Conservation (phyloP, 2,113 vertebrate species). For the Scophthalmus maximus region DNA sequence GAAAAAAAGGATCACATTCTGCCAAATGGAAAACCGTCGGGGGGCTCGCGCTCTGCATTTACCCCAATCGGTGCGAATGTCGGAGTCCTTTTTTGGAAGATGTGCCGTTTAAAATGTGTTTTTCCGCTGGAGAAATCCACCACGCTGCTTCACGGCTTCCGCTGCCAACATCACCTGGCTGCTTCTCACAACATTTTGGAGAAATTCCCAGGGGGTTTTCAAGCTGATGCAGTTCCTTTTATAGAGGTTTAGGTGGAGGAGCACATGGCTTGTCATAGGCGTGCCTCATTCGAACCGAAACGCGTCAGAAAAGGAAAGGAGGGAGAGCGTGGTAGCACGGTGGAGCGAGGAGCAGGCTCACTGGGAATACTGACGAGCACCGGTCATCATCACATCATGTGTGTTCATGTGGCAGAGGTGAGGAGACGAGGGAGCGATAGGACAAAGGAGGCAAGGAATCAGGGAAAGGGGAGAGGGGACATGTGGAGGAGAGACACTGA, state of each 20-base stretch:
- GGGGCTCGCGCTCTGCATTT: conserved; percentile 39
- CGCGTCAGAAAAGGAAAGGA: conserved; percentile 70
- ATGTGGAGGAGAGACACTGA: background rate
- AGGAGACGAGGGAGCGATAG: conserved; percentile 5
- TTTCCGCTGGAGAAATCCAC: conserved; percentile 27
- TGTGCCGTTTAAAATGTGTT: conserved; percentile 45
- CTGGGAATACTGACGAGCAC: conserved; percentile 68
- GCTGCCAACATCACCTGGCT: conserved; percentile 30
- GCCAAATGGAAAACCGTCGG: conserved; percentile 53
- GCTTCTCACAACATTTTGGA: conserved; percentile 24
- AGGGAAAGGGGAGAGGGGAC: background rate
- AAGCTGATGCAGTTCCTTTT: background rate
- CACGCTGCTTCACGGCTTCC: conserved; percentile 5
- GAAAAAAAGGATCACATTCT: conserved; percentile 6
- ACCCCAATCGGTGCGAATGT: conserved; percentile 41
- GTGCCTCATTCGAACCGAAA: conserved; percentile 72
- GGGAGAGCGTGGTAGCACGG: conserved; percentile 24
- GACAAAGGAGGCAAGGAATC: background rate
- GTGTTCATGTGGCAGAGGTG: conserved; percentile 33
- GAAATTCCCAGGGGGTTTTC: background rate
- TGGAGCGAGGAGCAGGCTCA: conserved; percentile 40
- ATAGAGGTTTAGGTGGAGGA: conserved; percentile 25
- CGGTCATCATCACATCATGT: conserved; percentile 59
- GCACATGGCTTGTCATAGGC: conserved; percentile 27
- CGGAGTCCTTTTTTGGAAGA: conserved; percentile 47